Conservation (phyloP, 2,888 invertebrate species). For the Aleiodes testaceus region DNA sequence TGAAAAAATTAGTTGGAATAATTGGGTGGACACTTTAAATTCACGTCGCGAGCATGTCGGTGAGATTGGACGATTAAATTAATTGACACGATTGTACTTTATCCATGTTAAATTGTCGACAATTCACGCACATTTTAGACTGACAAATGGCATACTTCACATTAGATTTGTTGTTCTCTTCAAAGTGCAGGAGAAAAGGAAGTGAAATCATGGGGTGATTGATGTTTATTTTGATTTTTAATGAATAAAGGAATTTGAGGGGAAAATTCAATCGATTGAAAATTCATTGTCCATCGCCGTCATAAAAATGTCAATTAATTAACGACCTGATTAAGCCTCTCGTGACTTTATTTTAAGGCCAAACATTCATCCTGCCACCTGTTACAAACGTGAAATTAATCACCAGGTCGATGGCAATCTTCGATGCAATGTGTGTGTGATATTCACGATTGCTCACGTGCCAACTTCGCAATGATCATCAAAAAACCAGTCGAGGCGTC, state of each 20-base stretch:
- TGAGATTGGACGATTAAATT: slow-evolving; percentile 23
- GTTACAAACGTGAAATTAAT: slow-evolving; percentile 36
- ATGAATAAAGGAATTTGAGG: no score
- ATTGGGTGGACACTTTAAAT: slow-evolving; percentile 20
- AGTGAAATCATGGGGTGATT: no score
- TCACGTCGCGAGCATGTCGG: slow-evolving; percentile 24
- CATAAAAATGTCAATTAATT: not conserved
- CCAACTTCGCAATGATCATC: slow-evolving; percentile 50
- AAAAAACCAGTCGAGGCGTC: slow-evolving; percentile 43
- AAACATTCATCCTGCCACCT: slow-evolving; percentile 29
- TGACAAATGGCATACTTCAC: slow-evolving; percentile 28
- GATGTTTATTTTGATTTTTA: no score
- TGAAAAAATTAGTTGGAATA: slow-evolving; percentile 10
- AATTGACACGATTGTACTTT: slow-evolving; percentile 28
- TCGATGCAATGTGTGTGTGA: slow-evolving; percentile 17
- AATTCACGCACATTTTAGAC: slow-evolving; percentile 6
- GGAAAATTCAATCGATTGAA: no score
- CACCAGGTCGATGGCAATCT: slow-evolving; percentile 24
- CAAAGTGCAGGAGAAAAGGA: no score
- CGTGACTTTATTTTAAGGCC: slow-evolving; percentile 10
- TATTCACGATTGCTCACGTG: slow-evolving; percentile 41
- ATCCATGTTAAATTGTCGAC: slow-evolving; percentile 27
- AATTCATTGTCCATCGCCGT: no score
- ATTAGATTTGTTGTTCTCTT: slow-evolving; percentile 5
- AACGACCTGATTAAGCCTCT: slow-evolving; percentile 4